Evolutionary conservation across 2,797 vertebrate genomes (phyloP).

Genomic region (Chrysocyon brachyurus): DNA sequence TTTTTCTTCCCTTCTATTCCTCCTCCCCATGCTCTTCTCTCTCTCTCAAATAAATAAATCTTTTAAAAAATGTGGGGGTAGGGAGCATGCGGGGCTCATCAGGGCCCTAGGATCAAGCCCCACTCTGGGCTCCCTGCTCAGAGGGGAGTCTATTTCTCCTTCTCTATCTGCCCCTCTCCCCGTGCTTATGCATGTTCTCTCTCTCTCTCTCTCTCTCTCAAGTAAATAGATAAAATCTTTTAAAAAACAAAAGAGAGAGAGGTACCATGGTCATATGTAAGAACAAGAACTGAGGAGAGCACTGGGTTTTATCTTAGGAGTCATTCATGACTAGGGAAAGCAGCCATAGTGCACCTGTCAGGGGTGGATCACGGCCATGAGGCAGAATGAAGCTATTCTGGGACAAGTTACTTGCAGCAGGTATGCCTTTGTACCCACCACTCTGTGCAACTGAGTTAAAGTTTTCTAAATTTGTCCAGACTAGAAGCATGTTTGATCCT

Average conservation of each 20-base stretch:
- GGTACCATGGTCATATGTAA: neutral
- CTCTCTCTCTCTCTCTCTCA: neutral
- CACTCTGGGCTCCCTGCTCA: neutral
- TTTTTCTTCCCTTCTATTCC: neutral
- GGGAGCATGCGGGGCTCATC: no score
- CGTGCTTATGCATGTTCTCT: no score
- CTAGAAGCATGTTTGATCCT: slow-evolving; percentile 66
- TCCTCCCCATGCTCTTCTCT: neutral
- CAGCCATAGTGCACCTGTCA: neutral
- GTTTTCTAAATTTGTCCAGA: slow-evolving; percentile 74
- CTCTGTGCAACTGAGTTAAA: slow-evolving; percentile 23
- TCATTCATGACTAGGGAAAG: slow-evolving; percentile 15
- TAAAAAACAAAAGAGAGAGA: neutral
- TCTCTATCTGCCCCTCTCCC: no score
- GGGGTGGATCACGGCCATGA: neutral
- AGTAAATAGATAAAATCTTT: neutral
- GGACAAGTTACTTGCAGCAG: slow-evolving; percentile 41
- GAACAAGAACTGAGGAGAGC: neutral
- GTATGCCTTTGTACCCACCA: slow-evolving; percentile 1
- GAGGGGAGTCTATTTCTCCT: neutral
- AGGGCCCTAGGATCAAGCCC: neutral
- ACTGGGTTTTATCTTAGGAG: neutral
- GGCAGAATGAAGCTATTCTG: slow-evolving; percentile 46
- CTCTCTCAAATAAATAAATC: neutral
- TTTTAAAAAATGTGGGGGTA: neutral